phyloP scores from a whole-genome alignment of 2,113 vertebrate species.

The Garra rufa region DNA sequence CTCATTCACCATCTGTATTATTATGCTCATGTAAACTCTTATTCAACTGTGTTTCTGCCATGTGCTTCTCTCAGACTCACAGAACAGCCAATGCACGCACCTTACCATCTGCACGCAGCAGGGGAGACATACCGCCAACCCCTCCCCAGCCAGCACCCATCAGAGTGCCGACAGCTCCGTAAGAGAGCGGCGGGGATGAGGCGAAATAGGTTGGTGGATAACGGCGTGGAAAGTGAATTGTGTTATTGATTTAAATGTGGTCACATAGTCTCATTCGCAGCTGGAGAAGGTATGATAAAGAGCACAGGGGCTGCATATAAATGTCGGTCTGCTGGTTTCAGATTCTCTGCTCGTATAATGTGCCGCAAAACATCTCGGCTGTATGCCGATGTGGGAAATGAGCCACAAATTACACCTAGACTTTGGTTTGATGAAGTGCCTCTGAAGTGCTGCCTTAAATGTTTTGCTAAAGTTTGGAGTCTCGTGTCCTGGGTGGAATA shows the following conservation, averaged over 20 bases:
- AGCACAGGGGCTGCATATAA: conserved; percentile 21
- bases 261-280: not conserved
- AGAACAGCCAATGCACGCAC: conserved; percentile 17
- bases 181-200: not conserved
- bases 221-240: conserved; percentile 32
- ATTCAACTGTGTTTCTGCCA: conserved; percentile 18
- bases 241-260: conserved; percentile 34
- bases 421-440: conserved; percentile 31
- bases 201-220: conserved; percentile 8
- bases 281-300: conserved; percentile 21
- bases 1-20: conserved; percentile 31
- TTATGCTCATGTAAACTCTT: conserved; percentile 7
- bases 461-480: not conserved
- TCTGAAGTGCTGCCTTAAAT: conserved; percentile 13
- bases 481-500: not conserved
- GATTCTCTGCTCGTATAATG: conserved; percentile 14
- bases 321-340: conserved; percentile 22
- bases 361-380: not conserved
- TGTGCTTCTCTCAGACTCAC: conserved; percentile 5
- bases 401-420: not conserved
- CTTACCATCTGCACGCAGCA: conserved; percentile 24
- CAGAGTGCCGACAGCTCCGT: conserved; percentile 3
- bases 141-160: not conserved
- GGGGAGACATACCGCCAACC: conserved; percentile 2
- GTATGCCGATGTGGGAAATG: not conserved